A percentile compares a stretch with the other conserved stretches of the same genome.
These are phyloP conservation scores for Poecilia wingei DNA, from an alignment of 2,797 vertebrate genomes.

Conservation along the genomic window DNA sequence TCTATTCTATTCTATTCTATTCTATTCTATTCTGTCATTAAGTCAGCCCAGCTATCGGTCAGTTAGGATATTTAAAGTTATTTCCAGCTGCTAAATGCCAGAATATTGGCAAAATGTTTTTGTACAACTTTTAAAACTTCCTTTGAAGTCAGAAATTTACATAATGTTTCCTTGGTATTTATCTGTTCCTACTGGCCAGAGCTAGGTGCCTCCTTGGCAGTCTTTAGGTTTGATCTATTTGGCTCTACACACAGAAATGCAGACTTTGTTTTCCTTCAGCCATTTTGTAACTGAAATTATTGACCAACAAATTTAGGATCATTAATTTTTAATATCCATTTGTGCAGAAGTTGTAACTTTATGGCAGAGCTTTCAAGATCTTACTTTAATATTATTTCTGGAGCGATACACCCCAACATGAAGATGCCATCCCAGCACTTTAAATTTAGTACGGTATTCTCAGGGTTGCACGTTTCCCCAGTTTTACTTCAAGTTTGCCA, in stretches of 20 bases:
- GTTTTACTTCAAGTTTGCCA: not conserved
- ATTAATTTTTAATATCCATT: not conserved
- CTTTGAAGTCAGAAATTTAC: not conserved
- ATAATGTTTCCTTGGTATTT: not conserved
- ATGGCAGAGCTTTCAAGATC: not conserved
- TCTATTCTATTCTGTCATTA: not conserved
- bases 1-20: too few species aligned
- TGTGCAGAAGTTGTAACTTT: not conserved
- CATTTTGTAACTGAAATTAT: not conserved
- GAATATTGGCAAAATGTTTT: not conserved
- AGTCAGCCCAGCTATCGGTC: not conserved
- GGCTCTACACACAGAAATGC: not conserved
- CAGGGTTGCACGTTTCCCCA: not conserved
- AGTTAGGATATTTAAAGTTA: not conserved
- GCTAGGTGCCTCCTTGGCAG: not conserved
- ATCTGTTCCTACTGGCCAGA: not conserved
- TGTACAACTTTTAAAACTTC: not conserved
- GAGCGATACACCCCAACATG: not conserved
- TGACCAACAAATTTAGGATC: not conserved
- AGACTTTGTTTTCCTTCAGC: not conserved
- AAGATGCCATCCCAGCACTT: not conserved
- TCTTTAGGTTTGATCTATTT: not conserved
- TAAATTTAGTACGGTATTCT: not conserved
- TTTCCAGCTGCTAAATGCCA: not conserved
- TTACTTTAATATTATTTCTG: not conserved